phyloP scores from a whole-genome alignment of 2,888 invertebrate genomes.

The Nyleta sp. region DNA sequence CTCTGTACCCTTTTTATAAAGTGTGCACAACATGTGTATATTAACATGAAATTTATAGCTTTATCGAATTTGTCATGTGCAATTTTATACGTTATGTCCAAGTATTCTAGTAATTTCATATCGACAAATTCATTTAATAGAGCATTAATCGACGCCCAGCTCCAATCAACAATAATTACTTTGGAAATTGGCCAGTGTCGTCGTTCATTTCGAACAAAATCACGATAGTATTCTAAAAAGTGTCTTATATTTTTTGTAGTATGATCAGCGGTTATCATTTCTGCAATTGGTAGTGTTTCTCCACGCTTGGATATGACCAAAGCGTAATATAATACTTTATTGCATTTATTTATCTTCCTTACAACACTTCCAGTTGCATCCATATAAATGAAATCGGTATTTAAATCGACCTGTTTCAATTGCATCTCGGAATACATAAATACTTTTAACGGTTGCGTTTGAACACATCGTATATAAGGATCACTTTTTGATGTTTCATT shows the following conservation, averaged over 20 bases:
- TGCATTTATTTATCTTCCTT: background rate
- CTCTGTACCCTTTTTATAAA: background rate
- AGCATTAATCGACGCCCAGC: constrained; percentile 8
- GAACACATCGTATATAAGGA: constrained; percentile 4
- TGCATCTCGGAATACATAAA: constrained; percentile 11
- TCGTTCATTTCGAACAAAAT: background rate
- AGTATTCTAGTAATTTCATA: background rate
- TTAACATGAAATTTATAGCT: constrained; percentile 7
- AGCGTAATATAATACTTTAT: constrained; percentile 2
- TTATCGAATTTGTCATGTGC: background rate
- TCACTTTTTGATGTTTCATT: too few species aligned
- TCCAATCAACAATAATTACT: constrained; percentile 11
- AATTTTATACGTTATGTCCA: background rate
- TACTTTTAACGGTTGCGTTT: constrained; percentile 10
- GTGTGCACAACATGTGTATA: constrained; percentile 8
- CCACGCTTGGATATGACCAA: background rate
- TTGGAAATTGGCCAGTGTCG: constrained; percentile 1
- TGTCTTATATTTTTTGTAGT: background rate
- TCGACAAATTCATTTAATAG: background rate
- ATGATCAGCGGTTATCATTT: constrained; percentile 24
- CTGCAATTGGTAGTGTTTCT: constrained; percentile 10
- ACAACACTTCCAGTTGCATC: constrained; percentile 20
- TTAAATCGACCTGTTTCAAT: background rate
- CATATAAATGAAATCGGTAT: constrained; percentile 2
- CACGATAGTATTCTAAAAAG: background rate